phyloP scores from a whole-genome alignment of 1,140 invertebrate genomes.

The Helicoverpa armigera region DNA sequence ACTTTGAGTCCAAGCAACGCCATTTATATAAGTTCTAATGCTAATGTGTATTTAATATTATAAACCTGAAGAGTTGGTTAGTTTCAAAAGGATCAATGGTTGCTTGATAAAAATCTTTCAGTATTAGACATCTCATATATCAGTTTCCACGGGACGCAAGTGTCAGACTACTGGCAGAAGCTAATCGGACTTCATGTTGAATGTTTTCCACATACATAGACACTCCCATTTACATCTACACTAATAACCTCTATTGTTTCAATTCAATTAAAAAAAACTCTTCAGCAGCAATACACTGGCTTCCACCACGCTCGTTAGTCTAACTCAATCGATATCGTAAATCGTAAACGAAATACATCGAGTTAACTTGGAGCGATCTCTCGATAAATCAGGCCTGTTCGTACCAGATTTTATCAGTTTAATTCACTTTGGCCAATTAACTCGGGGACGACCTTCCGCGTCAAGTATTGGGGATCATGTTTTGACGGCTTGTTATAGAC shows the following conservation, averaged over 20 bases:
- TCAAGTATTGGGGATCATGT: constrained; percentile 9
- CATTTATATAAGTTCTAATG: too few species aligned
- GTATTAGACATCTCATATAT: too few species aligned
- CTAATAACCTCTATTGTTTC: neutral
- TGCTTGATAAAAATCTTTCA: too few species aligned
- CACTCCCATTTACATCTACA: neutral
- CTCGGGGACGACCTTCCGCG: constrained; percentile 7
- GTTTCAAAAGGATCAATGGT: too few species aligned
- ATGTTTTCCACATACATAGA: too few species aligned
- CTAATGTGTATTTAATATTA: too few species aligned
- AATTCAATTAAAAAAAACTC: neutral
- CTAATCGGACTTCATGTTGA: too few species aligned
- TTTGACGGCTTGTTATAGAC: neutral
- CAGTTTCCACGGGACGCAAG: too few species aligned
- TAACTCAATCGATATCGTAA: constrained; percentile 8
- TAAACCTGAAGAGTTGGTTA: too few species aligned
- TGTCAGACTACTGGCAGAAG: too few species aligned
- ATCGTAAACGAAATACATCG: constrained; percentile 19
- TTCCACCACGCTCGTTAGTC: constrained; percentile 5
- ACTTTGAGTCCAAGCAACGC: too few species aligned
- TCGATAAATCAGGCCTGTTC: constrained; percentile 34
- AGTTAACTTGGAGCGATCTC: constrained; percentile 18
- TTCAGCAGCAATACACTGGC: neutral
- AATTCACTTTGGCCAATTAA: constrained; percentile 46
- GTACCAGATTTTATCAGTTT: constrained; percentile 45